phyloP scores from a whole-genome alignment of 2,113 vertebrate species.

The Plecotus auritus region DNA sequence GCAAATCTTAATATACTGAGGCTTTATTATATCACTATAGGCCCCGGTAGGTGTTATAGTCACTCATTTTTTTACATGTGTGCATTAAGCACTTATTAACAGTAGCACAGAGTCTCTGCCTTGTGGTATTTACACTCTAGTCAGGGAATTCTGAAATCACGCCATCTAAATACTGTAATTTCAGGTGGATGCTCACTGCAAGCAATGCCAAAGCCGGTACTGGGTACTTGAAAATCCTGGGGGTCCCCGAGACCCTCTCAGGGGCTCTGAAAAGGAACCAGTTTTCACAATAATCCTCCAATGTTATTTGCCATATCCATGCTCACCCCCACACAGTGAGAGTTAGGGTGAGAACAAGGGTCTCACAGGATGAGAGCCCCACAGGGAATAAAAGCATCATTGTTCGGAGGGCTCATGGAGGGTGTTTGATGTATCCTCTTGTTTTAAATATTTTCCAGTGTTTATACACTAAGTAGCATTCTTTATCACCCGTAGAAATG shows the following conservation, averaged over 20 bases:
- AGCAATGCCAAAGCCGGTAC: background rate
- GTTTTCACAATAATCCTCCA: background rate
- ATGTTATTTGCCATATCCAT: background rate
- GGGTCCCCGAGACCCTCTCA: fast-evolving
- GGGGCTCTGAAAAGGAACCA: background rate
- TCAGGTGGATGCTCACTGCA: background rate
- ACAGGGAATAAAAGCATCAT: fast-evolving
- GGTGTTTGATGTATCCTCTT: fast-evolving
- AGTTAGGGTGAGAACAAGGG: background rate
- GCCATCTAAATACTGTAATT: background rate
- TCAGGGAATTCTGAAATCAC: background rate
- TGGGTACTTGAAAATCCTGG: background rate
- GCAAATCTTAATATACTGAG: background rate
- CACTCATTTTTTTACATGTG: background rate
- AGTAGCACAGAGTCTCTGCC: background rate
- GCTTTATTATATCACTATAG: background rate
- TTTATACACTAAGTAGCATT: background rate
- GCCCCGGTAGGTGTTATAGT: background rate
- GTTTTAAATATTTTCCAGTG: background rate
- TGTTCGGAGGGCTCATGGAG: background rate
- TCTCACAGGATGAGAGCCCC: background rate
- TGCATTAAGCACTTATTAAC: background rate
- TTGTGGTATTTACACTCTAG: background rate
- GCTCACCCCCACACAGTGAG: background rate
- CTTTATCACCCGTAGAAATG: background rate